Conservation (phyloP, 2,797 vertebrate species). For the Crenichthys baileyi region DNA sequence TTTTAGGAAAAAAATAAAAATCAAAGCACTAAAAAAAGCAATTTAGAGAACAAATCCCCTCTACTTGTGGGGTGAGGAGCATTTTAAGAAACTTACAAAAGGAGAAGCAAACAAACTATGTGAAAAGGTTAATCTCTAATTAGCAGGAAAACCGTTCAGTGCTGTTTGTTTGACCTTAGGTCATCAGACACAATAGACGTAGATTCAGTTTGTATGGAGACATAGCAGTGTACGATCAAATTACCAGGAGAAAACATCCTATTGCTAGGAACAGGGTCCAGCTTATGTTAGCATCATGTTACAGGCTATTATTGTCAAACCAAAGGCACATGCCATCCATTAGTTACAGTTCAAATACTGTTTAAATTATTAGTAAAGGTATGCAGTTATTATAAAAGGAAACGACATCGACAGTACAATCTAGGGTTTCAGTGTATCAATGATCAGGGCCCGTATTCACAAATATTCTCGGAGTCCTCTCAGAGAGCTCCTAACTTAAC, state of each 20-base stretch:
- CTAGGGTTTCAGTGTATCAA: background rate
- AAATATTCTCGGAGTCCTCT: too few relatives aligned
- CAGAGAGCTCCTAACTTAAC: too few relatives aligned
- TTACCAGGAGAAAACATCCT: background rate
- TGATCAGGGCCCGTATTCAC: background rate
- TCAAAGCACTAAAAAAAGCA: background rate
- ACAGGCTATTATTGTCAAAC: background rate
- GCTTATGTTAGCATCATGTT: background rate
- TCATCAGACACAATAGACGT: background rate
- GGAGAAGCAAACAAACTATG: background rate
- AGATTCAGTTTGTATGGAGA: background rate
- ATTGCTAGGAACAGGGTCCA: background rate
- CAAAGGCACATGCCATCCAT: background rate
- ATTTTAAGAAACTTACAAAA: background rate
- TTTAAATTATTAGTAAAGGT: background rate
- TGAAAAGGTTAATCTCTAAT: background rate
- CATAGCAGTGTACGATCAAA: background rate
- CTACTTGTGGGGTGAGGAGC: background rate
- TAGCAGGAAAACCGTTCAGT: background rate
- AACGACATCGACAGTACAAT: background rate
- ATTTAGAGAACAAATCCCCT: background rate
- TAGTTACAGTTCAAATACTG: background rate
- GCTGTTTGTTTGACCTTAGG: background rate
- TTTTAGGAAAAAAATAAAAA: background rate
- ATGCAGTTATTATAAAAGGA: background rate